phyloP scores from a whole-genome alignment of 2,888 invertebrate genomes.

The Thymelicus acteon region DNA sequence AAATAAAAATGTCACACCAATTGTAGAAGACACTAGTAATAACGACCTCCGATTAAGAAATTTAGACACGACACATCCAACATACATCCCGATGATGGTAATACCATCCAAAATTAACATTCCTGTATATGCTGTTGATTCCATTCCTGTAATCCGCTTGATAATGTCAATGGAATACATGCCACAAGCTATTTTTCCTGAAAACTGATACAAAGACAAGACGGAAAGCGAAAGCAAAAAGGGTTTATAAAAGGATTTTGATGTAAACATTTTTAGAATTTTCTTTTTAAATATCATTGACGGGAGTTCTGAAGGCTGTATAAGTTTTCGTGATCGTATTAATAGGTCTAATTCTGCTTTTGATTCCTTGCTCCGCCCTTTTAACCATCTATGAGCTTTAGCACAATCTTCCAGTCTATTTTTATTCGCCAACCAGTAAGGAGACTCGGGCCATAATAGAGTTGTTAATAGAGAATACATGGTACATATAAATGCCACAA shows the following conservation, averaged over 20 bases:
- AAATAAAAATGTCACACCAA: constrained; percentile 43
- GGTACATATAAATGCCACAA: constrained; percentile 37
- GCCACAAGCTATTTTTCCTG: constrained; percentile 44
- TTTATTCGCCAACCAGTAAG: constrained; percentile 44
- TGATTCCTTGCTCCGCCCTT: constrained; percentile 40
- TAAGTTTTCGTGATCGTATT: constrained; percentile 43
- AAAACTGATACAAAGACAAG: constrained; percentile 37
- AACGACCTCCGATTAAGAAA: constrained; percentile 49
- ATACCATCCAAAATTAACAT: constrained; percentile 48
- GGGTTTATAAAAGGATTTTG: constrained; percentile 39
- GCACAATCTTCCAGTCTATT: constrained; percentile 42
- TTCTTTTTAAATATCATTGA: constrained; percentile 1
- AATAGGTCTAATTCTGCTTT: constrained; percentile 40
- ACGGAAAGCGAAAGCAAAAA: constrained; percentile 28
- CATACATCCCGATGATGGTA: constrained; percentile 55
- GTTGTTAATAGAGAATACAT: constrained; percentile 36
- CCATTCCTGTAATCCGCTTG: constrained; percentile 41
- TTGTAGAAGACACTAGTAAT: constrained; percentile 46
- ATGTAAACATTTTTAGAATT: not conserved
- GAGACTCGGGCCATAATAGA: constrained; percentile 45
- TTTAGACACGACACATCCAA: constrained; percentile 55
- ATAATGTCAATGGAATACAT: constrained; percentile 46
- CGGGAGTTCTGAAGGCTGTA: constrained; percentile 22
- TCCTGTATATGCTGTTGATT: constrained; percentile 43
- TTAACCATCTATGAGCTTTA: constrained; percentile 43